Conservation (phyloP, 2,888 invertebrate species). For the Dendrolimus houi region DNA sequence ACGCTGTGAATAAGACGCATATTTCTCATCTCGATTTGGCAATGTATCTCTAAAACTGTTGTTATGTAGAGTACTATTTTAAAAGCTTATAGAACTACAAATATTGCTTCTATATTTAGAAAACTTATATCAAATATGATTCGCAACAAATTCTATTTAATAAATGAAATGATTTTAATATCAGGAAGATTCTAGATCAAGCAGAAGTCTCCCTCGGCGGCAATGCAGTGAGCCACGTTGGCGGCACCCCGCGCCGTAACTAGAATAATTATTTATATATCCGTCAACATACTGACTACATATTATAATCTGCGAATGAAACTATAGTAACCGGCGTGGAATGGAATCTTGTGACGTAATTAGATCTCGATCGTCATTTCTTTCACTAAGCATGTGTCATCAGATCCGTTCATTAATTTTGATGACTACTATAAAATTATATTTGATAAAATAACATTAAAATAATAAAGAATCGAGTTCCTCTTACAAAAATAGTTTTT, state of each 20-base stretch:
- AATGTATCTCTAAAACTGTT: slow-evolving; percentile 24
- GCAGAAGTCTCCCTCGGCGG: neutral
- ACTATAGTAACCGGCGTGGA: neutral
- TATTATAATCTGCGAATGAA: neutral
- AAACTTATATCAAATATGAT: neutral
- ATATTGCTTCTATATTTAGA: slow-evolving; percentile 2
- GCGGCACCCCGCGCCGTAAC: neutral
- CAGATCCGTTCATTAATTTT: too few relatives aligned
- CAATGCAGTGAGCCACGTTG: neutral
- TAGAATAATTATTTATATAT: neutral
- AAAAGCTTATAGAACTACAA: neutral
- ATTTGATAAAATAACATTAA: too few relatives aligned
- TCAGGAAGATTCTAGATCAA: neutral
- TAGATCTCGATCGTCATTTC: neutral
- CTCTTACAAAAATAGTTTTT: too few relatives aligned
- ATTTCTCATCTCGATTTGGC: slow-evolving; percentile 61
- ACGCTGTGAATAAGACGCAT: slow-evolving; percentile 48
- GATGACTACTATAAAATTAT: too few relatives aligned
- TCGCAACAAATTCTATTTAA: too few relatives aligned
- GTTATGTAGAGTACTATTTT: neutral
- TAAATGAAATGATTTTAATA: neutral
- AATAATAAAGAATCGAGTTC: too few relatives aligned
- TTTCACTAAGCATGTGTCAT: neutral
- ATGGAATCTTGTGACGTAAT: neutral
- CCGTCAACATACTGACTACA: neutral